Percentiles rank a stretch among this genome's conserved stretches.
phyloP scores from a whole-genome alignment of 1,140 invertebrate species.

The Sinella curviseta region DNA sequence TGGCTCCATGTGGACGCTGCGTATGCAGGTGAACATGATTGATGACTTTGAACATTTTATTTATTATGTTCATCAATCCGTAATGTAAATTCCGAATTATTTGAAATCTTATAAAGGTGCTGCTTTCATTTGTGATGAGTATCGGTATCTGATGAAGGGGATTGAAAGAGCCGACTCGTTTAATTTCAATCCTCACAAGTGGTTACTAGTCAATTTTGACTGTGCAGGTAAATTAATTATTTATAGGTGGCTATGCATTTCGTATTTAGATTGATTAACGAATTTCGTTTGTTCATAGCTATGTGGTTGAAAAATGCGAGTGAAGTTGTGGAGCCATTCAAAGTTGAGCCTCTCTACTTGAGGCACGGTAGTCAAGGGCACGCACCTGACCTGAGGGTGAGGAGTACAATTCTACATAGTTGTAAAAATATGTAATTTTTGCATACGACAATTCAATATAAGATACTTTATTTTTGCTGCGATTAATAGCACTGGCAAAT shows the following conservation, averaged over 20 bases:
- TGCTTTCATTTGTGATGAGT: slow-evolving; percentile 63
- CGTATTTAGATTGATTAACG: background rate
- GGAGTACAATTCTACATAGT: slow-evolving; percentile 29
- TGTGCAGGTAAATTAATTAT: slow-evolving; percentile 63
- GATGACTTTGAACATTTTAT: background rate
- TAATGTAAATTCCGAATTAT: background rate
- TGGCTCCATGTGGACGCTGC: slow-evolving; percentile 95
- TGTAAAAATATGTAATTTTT: slow-evolving; percentile 37
- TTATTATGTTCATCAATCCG: background rate
- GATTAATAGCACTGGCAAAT: slow-evolving; percentile 87
- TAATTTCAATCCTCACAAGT: slow-evolving; percentile 64
- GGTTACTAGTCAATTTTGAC: slow-evolving; percentile 65
- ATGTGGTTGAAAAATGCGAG: slow-evolving; percentile 80
- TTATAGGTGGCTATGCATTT: background rate
- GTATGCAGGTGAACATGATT: slow-evolving; percentile 64
- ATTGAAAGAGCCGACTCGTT: slow-evolving; percentile 61
- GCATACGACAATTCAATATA: too few relatives aligned
- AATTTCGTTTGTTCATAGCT: slow-evolving; percentile 56
- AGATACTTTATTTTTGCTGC: background rate
- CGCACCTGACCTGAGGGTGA: slow-evolving; percentile 84
- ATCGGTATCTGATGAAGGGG: slow-evolving; percentile 57
- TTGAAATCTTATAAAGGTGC: slow-evolving; percentile 51
- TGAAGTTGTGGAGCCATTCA: slow-evolving; percentile 90
- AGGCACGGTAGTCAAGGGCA: slow-evolving; percentile 86
- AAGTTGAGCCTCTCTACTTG: slow-evolving; percentile 91